Evolutionary conservation across 2,113 vertebrate genomes (phyloP).

Genomic region (Picathartes gymnocephalus): DNA sequence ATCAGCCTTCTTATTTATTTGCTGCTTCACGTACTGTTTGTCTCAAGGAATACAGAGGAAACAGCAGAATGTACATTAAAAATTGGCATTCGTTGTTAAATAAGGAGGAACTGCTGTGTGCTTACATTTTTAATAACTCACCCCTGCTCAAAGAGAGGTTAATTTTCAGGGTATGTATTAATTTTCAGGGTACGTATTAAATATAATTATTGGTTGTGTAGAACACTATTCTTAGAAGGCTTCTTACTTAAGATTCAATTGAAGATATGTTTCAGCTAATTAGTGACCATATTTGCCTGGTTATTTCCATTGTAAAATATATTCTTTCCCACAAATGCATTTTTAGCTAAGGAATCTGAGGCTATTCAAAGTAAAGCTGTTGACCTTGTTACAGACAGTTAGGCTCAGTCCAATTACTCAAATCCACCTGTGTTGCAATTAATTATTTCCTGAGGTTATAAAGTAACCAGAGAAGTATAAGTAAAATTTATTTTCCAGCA

Average conservation of each 20-base stretch:
- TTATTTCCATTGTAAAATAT: not conserved
- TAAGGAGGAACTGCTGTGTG: not conserved
- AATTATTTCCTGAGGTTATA: not conserved
- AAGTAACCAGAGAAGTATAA: not conserved
- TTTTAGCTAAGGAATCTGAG: not conserved
- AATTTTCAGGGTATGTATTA: not conserved
- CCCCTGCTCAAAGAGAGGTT: not conserved
- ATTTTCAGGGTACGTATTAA: not conserved
- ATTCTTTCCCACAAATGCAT: not conserved
- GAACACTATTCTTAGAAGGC: not conserved
- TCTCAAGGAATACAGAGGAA: not conserved
- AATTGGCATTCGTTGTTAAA: not conserved
- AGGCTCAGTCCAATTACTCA: not conserved
- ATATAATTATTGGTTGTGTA: not conserved
- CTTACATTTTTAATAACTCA: not conserved
- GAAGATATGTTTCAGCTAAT: not conserved
- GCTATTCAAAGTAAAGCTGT: not conserved
- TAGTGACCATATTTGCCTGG: not conserved
- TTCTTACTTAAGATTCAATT: not conserved
- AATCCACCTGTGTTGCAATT: not conserved
- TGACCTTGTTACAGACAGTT: not conserved
- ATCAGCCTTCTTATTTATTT: not conserved
- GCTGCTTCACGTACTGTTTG: not conserved
- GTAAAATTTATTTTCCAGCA: not conserved
- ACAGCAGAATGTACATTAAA: not conserved